Percentiles rank a stretch among this genome's conserved stretches.
Evolutionary conservation across 2,888 invertebrate genomes (phyloP).

Genomic region (Idaea aversata): DNA sequence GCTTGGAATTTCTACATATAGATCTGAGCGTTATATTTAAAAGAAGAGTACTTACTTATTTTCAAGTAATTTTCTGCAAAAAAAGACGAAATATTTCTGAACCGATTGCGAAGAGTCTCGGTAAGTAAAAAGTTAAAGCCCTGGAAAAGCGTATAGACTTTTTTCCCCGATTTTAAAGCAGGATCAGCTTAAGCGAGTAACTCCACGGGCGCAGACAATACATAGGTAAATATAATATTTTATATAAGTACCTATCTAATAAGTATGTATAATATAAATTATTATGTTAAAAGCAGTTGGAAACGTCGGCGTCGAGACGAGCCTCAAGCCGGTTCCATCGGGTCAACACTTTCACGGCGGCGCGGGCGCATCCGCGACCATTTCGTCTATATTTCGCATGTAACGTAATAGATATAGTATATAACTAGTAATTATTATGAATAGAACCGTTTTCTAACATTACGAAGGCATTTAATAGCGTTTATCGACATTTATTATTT

Average conservation of each 20-base stretch:
- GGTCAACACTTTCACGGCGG: slow-evolving; percentile 67
- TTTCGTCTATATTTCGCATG: slow-evolving; percentile 45
- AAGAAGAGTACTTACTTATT: not conserved
- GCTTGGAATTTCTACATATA: no score
- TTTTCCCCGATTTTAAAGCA: no score
- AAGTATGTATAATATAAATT: not conserved
- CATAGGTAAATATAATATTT: no score
- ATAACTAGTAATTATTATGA: slow-evolving; percentile 18
- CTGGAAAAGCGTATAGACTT: not conserved
- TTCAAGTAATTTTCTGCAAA: not conserved
- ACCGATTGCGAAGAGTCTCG: no score
- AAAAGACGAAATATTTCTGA: not conserved
- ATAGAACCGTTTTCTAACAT: slow-evolving; percentile 15
- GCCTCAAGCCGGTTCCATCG: slow-evolving; percentile 49
- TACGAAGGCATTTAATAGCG: not conserved
- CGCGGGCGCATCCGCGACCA: slow-evolving; percentile 43
- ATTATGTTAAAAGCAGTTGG: slow-evolving; percentile 4
- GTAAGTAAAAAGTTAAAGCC: not conserved
- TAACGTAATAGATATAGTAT: slow-evolving; percentile 47
- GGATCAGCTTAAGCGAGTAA: no score
- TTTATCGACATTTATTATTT: not conserved
- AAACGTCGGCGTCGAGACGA: slow-evolving; percentile 8
- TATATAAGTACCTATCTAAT: not conserved
- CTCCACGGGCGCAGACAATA: no score
- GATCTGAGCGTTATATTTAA: no score